Base-by-base conservation (phyloP, 2,113 vertebrate species). In the Dipodomys merriami region DNA sequence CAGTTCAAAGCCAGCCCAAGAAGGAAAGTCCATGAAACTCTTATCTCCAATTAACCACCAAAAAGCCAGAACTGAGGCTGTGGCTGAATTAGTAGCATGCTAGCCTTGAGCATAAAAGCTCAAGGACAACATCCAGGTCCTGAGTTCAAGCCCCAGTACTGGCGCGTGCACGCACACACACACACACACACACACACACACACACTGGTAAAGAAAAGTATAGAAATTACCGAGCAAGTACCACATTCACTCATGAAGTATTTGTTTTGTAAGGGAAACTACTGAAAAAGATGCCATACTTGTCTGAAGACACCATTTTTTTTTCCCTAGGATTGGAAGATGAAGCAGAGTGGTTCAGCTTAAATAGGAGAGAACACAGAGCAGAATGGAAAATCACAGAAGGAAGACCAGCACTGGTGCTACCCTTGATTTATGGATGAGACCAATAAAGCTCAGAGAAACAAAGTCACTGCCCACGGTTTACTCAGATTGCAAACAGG, bases 231-330 rank as follows among this genome's bases (percentile, higher is more conserved):
- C 73, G 83, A 49, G 65, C 30, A 35, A 29, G 30, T 30, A 67
- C 22, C 68, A 25, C 71, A 53, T 68, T 84, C 7, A 46, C 69
- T 81, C 15, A 53, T 27, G 35, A 81, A 29, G 64, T 65, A 39
- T 81, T 88, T 71, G 27, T 82, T 83, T 89, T 83, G 13, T 69
- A 68, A 83, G 44, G n/a, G 62, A 76, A 80, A 74, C n/a, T 44
- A 19, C 2, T 71, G 5, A 87, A 15, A 46, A 60, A 78, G 10
- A 68, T 67, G 35, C 39, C 30, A 10, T 64, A 25, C 33, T 46
- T 77, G 25, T 44, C 16, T 86, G 30, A 25, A 49, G 64, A 74
- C 89, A 83, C 49, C 53, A 29, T 86, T 4, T 19, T 25, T 71
- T 64, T 49, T 39, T 39, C 60, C 60, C 60, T 83, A 62, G 53